Evolutionary conservation across 2,113 vertebrate genomes (phyloP).

Genomic region (Vulpes vulpes): DNA sequence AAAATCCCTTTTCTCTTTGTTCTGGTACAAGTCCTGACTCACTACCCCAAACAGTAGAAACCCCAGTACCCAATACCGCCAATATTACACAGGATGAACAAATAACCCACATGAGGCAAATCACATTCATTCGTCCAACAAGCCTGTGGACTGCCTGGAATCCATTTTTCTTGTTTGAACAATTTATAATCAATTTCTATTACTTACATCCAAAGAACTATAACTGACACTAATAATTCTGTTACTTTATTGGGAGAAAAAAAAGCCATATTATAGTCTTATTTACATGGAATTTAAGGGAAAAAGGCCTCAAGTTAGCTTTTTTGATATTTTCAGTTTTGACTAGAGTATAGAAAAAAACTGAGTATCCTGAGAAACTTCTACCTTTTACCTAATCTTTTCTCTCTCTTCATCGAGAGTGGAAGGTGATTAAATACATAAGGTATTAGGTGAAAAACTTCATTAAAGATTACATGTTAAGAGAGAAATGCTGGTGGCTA

Average conservation of each 20-base stretch:
- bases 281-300: neutral
- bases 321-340: neutral
- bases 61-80: fast-evolving
- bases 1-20: neutral
- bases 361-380: neutral
- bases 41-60: neutral
- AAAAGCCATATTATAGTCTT: neutral
- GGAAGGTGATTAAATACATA: neutral
- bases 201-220: neutral
- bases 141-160: neutral
- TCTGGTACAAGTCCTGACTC: neutral
- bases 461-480: neutral
- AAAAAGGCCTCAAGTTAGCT: neutral
- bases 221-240: neutral
- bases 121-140: neutral
- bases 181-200: neutral
- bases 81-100: neutral
- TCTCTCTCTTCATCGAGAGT: neutral
- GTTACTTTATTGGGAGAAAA: neutral
- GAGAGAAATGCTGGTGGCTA: neutral
- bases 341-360: neutral
- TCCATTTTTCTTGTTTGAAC: neutral
- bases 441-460: neutral
- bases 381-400: neutral
- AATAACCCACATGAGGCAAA: neutral